Conservation (phyloP, 1,140 invertebrate genomes). For the Bombus affinis region DNA sequence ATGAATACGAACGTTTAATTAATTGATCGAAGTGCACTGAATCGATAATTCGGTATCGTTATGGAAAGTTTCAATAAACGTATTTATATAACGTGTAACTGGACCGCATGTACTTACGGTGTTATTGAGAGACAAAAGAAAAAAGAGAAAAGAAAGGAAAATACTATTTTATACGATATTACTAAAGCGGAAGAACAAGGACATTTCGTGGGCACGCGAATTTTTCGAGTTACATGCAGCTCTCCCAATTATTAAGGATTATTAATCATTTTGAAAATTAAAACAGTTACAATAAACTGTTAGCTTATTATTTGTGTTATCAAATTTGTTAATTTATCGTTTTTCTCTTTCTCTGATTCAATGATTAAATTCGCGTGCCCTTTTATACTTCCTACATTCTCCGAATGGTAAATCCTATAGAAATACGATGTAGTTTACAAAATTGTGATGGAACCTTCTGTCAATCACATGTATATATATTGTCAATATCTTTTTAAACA, state of each 20-base stretch:
- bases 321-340: neutral
- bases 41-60: slow-evolving; percentile 43
- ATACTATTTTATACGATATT: slow-evolving; percentile 26
- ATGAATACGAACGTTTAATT: slow-evolving; percentile 37
- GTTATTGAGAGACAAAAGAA: slow-evolving; percentile 6
- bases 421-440: slow-evolving; percentile 54
- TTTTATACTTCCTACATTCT: slow-evolving; percentile 21
- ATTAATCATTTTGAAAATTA: neutral
- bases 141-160: neutral
- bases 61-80: slow-evolving; percentile 36
- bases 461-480: slow-evolving; percentile 57
- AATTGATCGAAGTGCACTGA: slow-evolving; percentile 36
- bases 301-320: neutral
- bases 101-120: slow-evolving; percentile 18
- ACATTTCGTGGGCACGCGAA: neutral
- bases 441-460: slow-evolving; percentile 50
- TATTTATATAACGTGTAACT: slow-evolving; percentile 6
- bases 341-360: too few species aligned
- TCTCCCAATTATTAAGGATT: neutral
- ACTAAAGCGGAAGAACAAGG: slow-evolving; percentile 29
- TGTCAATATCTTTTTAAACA: slow-evolving; percentile 56
- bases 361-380: neutral
- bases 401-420: slow-evolving; percentile 42
- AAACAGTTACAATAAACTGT: neutral
- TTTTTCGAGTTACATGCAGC: neutral